These are phyloP conservation scores for Acanthis flammea DNA, from an alignment of 2,797 vertebrate genomes.

Conservation along the genomic window DNA sequence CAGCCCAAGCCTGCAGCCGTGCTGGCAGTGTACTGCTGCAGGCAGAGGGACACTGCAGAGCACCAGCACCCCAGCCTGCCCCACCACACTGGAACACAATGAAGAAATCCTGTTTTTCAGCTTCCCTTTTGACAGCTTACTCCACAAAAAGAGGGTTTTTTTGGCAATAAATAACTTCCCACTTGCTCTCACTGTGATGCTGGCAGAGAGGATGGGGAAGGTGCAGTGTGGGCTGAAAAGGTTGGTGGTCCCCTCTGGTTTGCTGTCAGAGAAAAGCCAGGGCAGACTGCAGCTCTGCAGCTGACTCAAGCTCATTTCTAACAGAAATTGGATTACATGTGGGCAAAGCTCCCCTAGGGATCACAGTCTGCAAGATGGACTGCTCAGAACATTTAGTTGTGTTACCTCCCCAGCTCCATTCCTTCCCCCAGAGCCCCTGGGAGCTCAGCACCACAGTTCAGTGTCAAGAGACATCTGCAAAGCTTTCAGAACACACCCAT, in stretches of 20 bases:
- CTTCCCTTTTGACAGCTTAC: background rate
- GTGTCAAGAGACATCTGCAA: background rate
- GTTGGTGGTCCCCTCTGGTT: background rate
- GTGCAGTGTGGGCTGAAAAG: background rate
- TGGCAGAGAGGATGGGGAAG: background rate
- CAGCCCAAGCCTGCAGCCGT: background rate
- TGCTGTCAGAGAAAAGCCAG: background rate
- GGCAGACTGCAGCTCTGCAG: background rate
- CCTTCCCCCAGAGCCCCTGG: rapidly evolving
- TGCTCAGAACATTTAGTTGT: background rate
- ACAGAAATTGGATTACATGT: background rate
- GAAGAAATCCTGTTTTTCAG: background rate
- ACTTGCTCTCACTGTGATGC: rapidly evolving
- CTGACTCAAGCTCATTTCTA: background rate
- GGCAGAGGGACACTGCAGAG: background rate
- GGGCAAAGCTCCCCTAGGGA: background rate
- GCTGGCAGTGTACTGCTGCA: background rate
- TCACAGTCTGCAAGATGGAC: background rate
- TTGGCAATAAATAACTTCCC: background rate
- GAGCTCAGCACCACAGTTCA: rapidly evolving
- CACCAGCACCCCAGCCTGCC: background rate
- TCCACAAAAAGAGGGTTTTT: rapidly evolving
- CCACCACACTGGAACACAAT: background rate
- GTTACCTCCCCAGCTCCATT: background rate
- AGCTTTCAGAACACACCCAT: background rate